These are phyloP conservation scores for Serinus canaria DNA, from an alignment of 2,113 vertebrate genomes.

Conservation along the genomic window DNA sequence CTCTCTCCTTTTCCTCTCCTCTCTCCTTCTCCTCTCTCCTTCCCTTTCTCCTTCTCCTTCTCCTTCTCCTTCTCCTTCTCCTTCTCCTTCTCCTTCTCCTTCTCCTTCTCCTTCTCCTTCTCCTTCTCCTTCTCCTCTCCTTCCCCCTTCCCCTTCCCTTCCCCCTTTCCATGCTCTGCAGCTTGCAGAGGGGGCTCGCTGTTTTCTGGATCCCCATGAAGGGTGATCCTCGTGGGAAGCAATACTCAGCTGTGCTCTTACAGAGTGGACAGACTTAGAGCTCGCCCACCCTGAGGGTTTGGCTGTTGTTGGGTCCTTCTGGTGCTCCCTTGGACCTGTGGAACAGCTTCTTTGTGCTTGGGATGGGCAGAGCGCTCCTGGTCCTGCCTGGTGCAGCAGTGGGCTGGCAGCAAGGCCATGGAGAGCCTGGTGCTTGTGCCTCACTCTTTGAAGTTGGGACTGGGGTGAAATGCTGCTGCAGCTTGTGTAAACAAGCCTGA, in stretches of 20 bases:
- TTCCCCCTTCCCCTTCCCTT: too few relatives aligned
- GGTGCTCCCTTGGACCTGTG: not conserved
- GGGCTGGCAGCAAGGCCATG: not conserved
- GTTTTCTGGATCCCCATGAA: not conserved
- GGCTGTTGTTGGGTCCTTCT: not conserved
- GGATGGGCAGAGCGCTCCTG: not conserved
- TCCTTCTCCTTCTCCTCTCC: too few relatives aligned
- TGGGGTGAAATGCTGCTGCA: not conserved
- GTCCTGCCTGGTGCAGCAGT: not conserved
- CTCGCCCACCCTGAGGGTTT: not conserved
- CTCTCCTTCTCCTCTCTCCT: too few relatives aligned
- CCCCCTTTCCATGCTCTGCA: accelerated
- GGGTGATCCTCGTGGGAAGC: not conserved
- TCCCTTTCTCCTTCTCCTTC: too few relatives aligned
- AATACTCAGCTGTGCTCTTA: accelerated
- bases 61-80: too few relatives aligned
- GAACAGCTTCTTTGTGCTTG: accelerated
- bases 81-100: too few relatives aligned
- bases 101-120: too few relatives aligned
- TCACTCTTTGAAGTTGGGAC: not conserved
- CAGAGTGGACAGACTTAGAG: not conserved
- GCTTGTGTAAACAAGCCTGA: not conserved
- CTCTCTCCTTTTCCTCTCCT: too few relatives aligned
- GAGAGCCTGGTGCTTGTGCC: not conserved
- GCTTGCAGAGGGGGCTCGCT: accelerated